Conservation (phyloP, 2,797 vertebrate species). For the Petrocephalus schoutedeni region DNA sequence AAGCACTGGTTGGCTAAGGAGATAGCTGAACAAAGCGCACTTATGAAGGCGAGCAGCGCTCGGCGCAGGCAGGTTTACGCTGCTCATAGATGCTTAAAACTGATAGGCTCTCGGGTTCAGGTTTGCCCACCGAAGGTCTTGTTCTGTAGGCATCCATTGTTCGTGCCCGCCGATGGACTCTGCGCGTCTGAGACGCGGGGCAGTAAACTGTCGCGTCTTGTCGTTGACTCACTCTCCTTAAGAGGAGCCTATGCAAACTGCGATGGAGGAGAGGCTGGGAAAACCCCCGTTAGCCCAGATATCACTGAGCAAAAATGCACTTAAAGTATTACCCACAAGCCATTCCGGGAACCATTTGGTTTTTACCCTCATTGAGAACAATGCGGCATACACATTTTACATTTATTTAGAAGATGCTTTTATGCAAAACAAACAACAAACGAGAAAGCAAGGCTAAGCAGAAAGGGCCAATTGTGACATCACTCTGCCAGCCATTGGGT, state of each 20-base stretch:
- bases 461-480: background rate
- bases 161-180: conserved; percentile 18
- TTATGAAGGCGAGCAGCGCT: conserved; percentile 16
- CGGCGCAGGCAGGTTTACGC: conserved; percentile 44
- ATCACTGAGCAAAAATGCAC: background rate
- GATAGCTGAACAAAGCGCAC: conserved; percentile 53
- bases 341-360: background rate
- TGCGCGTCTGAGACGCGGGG: background rate
- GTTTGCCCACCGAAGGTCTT: conserved; percentile 31
- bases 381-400: background rate
- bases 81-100: conserved; percentile 44
- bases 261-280: background rate
- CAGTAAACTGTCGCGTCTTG: background rate
- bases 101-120: conserved; percentile 44
- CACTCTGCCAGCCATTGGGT: background rate
- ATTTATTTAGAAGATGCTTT: background rate
- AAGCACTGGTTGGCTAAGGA: conserved; percentile 40
- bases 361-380: background rate
- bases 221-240: background rate
- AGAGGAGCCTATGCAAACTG: background rate
- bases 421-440: background rate
- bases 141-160: conserved; percentile 27
- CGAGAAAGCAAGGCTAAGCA: background rate
- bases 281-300: background rate
- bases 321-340: background rate